Evolutionary conservation across 2,113 vertebrate species (phyloP).

Genomic region (Aldabrachelys gigantea): DNA sequence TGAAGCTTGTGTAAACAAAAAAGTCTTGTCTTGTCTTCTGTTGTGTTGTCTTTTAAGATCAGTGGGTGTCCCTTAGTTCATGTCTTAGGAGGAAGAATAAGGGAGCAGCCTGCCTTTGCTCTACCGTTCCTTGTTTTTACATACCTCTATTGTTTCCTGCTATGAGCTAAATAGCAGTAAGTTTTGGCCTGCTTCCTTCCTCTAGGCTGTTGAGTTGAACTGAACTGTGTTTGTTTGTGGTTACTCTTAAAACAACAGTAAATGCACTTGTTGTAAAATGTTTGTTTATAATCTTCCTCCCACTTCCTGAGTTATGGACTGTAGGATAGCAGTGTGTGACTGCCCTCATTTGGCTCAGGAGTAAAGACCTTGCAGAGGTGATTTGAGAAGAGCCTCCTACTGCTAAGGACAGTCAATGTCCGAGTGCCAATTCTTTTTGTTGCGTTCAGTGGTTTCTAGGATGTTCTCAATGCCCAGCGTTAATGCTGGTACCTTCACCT

Average conservation of each 20-base stretch:
- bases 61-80: neutral
- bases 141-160: neutral
- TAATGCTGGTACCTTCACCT: neutral
- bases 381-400: neutral
- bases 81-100: neutral
- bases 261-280: neutral
- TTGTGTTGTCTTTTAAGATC: neutral
- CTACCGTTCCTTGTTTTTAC: neutral
- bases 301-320: fast-evolving
- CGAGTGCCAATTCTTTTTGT: neutral
- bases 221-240: neutral
- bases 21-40: neutral
- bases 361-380: neutral
- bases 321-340: neutral
- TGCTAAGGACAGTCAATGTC: neutral
- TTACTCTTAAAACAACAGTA: neutral
- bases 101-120: neutral
- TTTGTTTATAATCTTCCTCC: neutral
- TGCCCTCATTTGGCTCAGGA: neutral
- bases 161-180: neutral
- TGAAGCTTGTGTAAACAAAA: neutral
- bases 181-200: neutral
- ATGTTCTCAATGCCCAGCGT: too few relatives aligned
- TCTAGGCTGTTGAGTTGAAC: neutral
- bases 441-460: neutral